Evolutionary conservation across 2,113 vertebrate genomes (phyloP).

Genomic region (Centropus bengalensis): DNA sequence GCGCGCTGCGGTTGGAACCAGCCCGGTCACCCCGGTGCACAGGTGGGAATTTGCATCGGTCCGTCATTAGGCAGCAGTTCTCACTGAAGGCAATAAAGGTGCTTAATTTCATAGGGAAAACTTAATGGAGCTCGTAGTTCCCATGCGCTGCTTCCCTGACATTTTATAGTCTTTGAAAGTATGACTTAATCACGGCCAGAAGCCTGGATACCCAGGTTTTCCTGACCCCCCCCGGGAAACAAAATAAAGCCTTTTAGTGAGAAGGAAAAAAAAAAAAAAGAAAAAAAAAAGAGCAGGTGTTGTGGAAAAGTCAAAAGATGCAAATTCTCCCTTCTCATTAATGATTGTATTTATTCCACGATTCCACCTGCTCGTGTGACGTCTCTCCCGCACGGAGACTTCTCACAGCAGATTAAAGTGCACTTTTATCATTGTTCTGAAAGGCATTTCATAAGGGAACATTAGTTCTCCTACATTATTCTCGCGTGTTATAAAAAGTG

Average conservation of each 20-base stretch:
- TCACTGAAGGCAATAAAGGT: background rate
- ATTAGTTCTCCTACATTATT: constrained; percentile 57
- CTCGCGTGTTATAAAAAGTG: constrained; percentile 37
- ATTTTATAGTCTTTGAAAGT: background rate
- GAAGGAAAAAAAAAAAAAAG: no score
- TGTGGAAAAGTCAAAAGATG: constrained; percentile 6
- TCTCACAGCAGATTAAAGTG: constrained; percentile 48
- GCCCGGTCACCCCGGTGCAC: background rate
- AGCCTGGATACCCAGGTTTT: background rate
- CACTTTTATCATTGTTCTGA: constrained; percentile 7
- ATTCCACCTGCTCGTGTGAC: constrained; percentile 1
- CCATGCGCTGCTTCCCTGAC: background rate
- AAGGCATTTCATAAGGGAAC: constrained; percentile 38
- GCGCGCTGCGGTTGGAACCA: background rate
- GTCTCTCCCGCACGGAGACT: background rate
- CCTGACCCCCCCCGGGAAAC: background rate
- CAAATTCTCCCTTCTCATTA: constrained; percentile 14
- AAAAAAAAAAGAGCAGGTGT: background rate
- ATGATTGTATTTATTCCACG: constrained; percentile 15
- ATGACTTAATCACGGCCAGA: accelerated
- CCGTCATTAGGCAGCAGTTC: background rate
- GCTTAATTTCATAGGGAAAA: constrained; percentile 39
- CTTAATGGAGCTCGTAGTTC: constrained; percentile 13
- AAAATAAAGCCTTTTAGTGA: background rate
- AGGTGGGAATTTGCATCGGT: background rate